Evolutionary conservation across 2,888 invertebrate genomes (phyloP).

Genomic region (Acronicta leporina): DNA sequence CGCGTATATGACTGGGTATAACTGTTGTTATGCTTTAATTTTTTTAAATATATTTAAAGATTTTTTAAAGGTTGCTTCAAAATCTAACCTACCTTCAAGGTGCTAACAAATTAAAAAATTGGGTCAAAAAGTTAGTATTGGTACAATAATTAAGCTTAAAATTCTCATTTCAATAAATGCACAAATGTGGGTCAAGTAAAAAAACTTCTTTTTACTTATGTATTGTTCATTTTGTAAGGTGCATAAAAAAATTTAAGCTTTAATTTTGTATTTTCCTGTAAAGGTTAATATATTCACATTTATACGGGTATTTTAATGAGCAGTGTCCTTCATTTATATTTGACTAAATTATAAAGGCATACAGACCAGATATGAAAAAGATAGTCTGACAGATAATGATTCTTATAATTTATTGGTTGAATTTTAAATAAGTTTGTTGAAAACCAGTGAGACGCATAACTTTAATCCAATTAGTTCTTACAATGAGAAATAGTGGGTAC

Average conservation of each 20-base stretch:
- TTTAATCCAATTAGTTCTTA: conserved; percentile 1
- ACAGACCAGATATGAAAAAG: conserved; percentile 2
- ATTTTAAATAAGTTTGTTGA: conserved; percentile 8
- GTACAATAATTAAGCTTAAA: too few relatives aligned
- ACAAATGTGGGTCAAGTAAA: conserved; percentile 15
- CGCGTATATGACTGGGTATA: too few relatives aligned
- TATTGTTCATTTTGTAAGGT: conserved; percentile 12
- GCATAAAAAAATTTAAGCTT: conserved; percentile 6
- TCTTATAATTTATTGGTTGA: conserved; percentile 12
- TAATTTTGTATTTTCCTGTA: conserved; percentile 11
- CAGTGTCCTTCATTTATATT: neutral
- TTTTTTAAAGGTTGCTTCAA: too few relatives aligned
- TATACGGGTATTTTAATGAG: neutral
- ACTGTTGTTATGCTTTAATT: too few relatives aligned
- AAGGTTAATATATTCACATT: conserved; percentile 24
- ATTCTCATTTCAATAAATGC: neutral
- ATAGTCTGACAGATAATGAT: conserved; percentile 18
- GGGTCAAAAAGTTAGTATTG: too few relatives aligned
- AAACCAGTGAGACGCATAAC: neutral
- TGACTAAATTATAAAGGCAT: neutral
- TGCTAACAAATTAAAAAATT: too few relatives aligned
- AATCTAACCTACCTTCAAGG: too few relatives aligned
- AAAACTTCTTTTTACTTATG: too few relatives aligned
- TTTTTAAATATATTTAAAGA: too few relatives aligned
- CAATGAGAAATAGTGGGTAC: conserved; percentile 34